Evolutionary conservation across 2,113 vertebrate species (phyloP).

Genomic region (Leptobrachium leishanense): DNA sequence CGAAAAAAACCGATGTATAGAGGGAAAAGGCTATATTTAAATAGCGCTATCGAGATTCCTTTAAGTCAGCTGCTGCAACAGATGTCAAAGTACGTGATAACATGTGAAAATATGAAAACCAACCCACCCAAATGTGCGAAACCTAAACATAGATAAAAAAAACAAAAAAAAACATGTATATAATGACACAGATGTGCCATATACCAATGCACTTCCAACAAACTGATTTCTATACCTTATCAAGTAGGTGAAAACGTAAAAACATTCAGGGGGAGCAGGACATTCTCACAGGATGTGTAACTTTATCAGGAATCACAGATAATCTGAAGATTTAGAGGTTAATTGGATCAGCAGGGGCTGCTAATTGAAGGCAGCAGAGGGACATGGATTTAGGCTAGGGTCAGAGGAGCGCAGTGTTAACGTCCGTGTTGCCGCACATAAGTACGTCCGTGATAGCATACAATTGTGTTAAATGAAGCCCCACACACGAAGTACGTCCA

Average conservation of each 20-base stretch:
- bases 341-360: conserved; percentile 7
- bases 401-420: too few relatives aligned
- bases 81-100: conserved; percentile 8
- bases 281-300: too few relatives aligned
- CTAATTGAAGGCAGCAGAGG: not conserved
- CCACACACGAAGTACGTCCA: too few relatives aligned
- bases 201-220: too few relatives aligned
- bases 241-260: too few relatives aligned
- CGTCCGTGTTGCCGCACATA: too few relatives aligned
- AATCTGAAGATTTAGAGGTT: not conserved
- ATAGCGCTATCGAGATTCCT: not conserved
- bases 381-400: not conserved
- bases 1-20: too few relatives aligned
- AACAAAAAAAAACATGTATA: not conserved
- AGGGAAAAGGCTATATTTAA: too few relatives aligned
- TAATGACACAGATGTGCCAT: not conserved
- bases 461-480: too few relatives aligned
- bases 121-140: not conserved
- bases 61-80: conserved; percentile 23
- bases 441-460: too few relatives aligned
- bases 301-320: not conserved
- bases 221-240: too few relatives aligned
- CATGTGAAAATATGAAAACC: conserved; percentile 4
- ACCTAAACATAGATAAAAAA: not conserved
- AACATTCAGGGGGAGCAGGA: too few relatives aligned